Conservation (phyloP, 2,113 vertebrate species). For the Leucosticte australis region DNA sequence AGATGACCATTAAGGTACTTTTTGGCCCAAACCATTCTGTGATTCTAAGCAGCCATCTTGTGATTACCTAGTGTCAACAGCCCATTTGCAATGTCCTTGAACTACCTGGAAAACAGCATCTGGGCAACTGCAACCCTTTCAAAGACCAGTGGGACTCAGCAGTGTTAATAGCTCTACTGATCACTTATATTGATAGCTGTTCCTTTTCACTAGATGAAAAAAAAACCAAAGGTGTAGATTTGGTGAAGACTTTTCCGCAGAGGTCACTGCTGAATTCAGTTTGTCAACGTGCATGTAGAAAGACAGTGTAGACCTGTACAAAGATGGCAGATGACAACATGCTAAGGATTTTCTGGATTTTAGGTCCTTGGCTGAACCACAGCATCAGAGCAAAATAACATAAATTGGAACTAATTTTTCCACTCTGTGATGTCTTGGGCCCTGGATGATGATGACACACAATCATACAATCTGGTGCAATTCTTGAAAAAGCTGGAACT, state of each 20-base stretch:
- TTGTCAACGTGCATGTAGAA: neutral
- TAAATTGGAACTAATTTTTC: neutral
- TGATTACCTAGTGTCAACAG: neutral
- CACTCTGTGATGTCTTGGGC: neutral
- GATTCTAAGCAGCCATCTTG: neutral
- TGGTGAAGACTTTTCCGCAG: neutral
- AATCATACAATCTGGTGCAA: neutral
- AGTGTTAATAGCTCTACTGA: neutral
- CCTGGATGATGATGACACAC: neutral
- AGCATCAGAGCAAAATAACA: neutral
- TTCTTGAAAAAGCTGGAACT: neutral
- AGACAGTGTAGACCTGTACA: neutral
- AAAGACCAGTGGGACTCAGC: neutral
- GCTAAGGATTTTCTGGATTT: neutral
- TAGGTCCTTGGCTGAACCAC: neutral
- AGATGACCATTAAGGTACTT: neutral
- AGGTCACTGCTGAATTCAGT: neutral
- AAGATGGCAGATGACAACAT: neutral
- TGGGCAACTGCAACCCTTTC: neutral
- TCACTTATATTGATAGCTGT: neutral
- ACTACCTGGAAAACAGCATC: neutral
- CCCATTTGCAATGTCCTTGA: fast-evolving
- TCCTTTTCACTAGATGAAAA: neutral
- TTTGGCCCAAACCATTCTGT: neutral
- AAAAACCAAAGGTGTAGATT: neutral